These are phyloP conservation scores for Heterodera schachtii DNA, from an alignment of 1,140 invertebrate species.

Conservation along the genomic window DNA sequence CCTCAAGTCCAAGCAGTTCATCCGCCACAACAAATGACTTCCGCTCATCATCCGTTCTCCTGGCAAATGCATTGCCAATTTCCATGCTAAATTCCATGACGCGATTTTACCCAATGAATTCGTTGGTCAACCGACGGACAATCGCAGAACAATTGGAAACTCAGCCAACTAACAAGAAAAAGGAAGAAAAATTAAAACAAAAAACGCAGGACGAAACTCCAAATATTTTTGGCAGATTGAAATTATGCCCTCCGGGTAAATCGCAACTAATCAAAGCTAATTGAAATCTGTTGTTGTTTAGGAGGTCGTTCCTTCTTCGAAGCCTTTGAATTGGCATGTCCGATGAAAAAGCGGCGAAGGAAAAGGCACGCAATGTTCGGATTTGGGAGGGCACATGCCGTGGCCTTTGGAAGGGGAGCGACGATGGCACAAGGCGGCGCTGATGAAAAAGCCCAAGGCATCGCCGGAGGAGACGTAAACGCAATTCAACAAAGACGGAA, in stretches of 20 bases:
- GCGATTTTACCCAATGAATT: slow-evolving; percentile 7
- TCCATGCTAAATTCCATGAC: slow-evolving; percentile 30
- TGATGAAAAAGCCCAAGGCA: background rate
- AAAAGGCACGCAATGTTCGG: slow-evolving; percentile 30
- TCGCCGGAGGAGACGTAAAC: background rate
- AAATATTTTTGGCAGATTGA: slow-evolving; percentile 42
- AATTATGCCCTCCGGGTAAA: slow-evolving; percentile 49
- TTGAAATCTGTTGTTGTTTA: background rate
- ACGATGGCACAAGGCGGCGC: background rate
- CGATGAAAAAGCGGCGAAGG: slow-evolving; percentile 34
- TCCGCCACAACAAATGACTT: background rate
- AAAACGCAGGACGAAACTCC: background rate
- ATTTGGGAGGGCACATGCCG: background rate
- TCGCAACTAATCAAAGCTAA: no score
- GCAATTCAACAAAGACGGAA: slow-evolving; percentile 2
- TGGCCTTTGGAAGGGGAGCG: background rate
- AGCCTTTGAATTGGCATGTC: slow-evolving; percentile 48
- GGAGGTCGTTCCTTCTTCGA: slow-evolving; percentile 49
- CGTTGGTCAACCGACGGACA: slow-evolving; percentile 8
- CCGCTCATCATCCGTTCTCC: background rate
- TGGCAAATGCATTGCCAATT: slow-evolving; percentile 24
- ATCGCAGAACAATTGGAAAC: background rate
- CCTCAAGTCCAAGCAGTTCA: background rate
- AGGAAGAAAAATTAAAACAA: background rate
- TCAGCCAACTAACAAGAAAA: background rate